Conservation (phyloP, 2,113 vertebrate genomes). For the Catharus fuscescens region DNA sequence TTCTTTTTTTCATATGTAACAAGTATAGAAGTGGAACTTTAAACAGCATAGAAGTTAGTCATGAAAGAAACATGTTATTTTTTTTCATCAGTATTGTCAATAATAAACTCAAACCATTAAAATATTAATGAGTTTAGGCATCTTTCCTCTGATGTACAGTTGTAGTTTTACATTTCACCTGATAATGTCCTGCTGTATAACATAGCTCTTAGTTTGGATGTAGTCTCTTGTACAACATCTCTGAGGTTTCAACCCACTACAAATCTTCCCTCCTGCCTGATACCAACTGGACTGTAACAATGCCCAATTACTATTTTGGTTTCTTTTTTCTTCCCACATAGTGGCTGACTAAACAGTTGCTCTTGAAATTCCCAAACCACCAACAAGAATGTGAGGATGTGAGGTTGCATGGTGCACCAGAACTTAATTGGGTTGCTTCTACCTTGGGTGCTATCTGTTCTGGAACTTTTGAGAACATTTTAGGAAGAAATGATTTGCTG, state of each 20-base stretch:
- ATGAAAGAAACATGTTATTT: neutral
- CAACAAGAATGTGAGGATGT: conserved; percentile 20
- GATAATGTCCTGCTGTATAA: neutral
- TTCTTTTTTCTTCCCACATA: neutral
- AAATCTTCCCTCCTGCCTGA: conserved; percentile 16
- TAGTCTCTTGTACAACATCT: neutral
- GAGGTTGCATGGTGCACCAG: neutral
- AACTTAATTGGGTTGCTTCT: conserved; percentile 19
- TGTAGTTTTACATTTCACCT: neutral
- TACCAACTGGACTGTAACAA: neutral
- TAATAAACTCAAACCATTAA: neutral
- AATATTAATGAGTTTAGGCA: neutral
- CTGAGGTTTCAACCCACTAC: conserved; percentile 1
- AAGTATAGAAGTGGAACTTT: neutral
- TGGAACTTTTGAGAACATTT: neutral
- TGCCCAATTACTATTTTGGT: neutral
- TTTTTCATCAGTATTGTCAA: neutral
- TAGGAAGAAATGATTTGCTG: neutral
- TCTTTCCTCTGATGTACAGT: neutral
- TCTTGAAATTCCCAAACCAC: conserved; percentile 23
- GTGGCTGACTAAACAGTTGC: neutral
- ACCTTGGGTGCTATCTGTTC: neutral
- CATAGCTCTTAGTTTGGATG: neutral
- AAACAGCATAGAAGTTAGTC: conserved; percentile 4
- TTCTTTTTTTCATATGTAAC: neutral